Base-by-base conservation (phyloP, 2,888 invertebrate species). In the Cheilosia grossa region DNA sequence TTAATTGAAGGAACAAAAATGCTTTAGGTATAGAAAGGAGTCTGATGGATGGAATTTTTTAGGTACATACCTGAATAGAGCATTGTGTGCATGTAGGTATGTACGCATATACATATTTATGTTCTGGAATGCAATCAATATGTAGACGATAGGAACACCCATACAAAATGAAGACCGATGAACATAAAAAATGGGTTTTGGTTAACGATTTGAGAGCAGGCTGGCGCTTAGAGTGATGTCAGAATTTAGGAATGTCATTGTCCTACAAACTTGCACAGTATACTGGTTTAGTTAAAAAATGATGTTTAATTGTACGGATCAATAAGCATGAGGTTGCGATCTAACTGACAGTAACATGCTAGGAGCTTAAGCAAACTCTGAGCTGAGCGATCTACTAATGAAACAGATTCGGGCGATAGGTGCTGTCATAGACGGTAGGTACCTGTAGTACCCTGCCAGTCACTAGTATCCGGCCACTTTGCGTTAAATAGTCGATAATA, bases 1-100 rank as follows among this genome's bases (percentile, higher is more conserved):
- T 85, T 81, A 85, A 85, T 81, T 81, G 85, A 85, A 51, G 24
- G 13, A 51, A 15, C 13, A 21, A 51, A 63, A 67, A 81, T 75
- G 59, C 80, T 69, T 80, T 80, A 61, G 79, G 70, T 83, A 75
- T 49, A 49, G 27, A 27, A 49, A 56, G 40, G n/a, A 74, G 56
- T 54, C 54, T 81, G 73, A 37, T 19, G 47, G 74, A 83, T 79
- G 83, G 79, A 74, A 79, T 79, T 79, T 83, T 27, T 27, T 27
- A 27, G 6, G 27, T 27, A 27, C 1, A 1, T 27, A 21, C 33
- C 27, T 44, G n/a, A 7, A 47, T 10, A 49, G 33, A 44, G 9
- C 30, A 9, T 2, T 37, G n/a, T n/a, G 7, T 47, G 30, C 17
- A 17, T 30, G 33, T 59, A 30, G 30, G 30, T 33, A 19, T n/a